Percentiles rank a stretch among this genome's conserved stretches.
Conservation (phyloP, 2,797 vertebrate genomes). For the Rhinella marina region DNA sequence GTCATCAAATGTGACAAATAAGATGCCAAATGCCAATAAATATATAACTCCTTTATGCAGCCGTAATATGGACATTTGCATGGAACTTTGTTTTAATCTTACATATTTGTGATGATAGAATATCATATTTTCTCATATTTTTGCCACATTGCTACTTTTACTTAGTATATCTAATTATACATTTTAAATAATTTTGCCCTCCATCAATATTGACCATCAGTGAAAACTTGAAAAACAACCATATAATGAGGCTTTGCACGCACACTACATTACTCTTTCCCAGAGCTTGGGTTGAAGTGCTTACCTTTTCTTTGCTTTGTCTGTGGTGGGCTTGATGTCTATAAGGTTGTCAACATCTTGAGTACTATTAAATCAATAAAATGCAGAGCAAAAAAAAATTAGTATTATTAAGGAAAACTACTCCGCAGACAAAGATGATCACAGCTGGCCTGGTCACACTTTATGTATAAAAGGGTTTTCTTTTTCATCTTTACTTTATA, state of each 20-base stretch:
- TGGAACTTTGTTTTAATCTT: not conserved
- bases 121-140: not conserved
- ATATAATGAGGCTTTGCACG: not conserved
- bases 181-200: not conserved
- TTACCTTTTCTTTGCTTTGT: conserved; percentile 65
- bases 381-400: not conserved
- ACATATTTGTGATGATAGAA: not conserved
- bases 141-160: not conserved
- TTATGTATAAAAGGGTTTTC: not conserved
- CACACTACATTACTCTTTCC: not conserved
- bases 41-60: not conserved
- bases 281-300: not conserved
- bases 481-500: not conserved
- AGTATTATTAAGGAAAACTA: not conserved
- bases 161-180: not conserved
- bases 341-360: conserved; percentile 61
- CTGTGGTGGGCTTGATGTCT: conserved; percentile 60
- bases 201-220: not conserved
- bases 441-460: not conserved
- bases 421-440: not conserved
- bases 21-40: not conserved
- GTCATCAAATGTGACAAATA: too few relatives aligned
- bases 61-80: not conserved
- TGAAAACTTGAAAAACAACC: not conserved
- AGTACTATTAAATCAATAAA: conserved; percentile 62